phyloP scores from a whole-genome alignment of 2,113 vertebrate species.

The Phylloscopus whistleri region DNA sequence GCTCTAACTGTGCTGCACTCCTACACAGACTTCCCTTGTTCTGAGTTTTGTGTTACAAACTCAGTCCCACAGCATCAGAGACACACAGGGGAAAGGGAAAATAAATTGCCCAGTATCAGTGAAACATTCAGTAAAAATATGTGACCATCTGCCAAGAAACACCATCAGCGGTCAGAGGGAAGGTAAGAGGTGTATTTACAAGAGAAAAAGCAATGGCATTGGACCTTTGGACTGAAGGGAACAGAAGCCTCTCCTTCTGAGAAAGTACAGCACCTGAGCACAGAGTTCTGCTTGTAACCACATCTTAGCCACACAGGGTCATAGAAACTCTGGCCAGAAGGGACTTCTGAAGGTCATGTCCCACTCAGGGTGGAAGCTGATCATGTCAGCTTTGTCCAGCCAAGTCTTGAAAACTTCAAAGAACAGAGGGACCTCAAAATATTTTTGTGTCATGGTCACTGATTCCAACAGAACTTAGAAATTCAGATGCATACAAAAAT shows the following conservation, averaged over 20 bases:
- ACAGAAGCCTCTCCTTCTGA: not conserved
- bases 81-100: not conserved
- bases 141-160: not conserved
- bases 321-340: not conserved
- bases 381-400: not conserved
- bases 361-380: not conserved
- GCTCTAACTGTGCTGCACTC: not conserved
- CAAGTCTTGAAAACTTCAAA: not conserved
- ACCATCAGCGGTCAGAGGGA: not conserved
- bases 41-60: not conserved
- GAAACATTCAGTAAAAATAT: not conserved
- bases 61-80: not conserved
- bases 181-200: fast-evolving
- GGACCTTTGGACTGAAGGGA: not conserved
- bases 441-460: not conserved
- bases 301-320: not conserved
- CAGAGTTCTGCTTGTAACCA: not conserved
- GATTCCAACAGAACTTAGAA: not conserved
- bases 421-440: fast-evolving
- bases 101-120: not conserved
- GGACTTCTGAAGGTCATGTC: not conserved
- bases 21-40: not conserved
- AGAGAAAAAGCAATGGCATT: not conserved
- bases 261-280: not conserved
- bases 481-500: not conserved